These are phyloP conservation scores for Metopia argyrocephala DNA, from an alignment of 2,888 invertebrate genomes.

Conservation along the genomic window DNA sequence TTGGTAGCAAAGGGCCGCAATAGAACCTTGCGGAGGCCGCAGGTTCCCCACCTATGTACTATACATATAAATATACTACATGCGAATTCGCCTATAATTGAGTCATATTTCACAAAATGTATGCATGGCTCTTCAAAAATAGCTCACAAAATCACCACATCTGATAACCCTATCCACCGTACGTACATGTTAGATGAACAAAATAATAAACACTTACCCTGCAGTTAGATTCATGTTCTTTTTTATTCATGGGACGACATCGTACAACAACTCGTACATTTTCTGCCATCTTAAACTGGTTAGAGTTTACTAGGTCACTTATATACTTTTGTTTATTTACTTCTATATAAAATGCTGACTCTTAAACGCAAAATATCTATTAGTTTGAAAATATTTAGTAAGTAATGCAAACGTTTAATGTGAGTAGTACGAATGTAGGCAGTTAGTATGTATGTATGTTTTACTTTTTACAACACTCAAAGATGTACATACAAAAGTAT, in stretches of 20 bases:
- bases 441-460: background rate
- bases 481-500: background rate
- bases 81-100: too few species aligned
- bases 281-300: constrained; percentile 32
- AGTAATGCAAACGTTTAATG: too few species aligned
- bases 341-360: background rate
- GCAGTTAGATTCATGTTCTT: constrained; percentile 38
- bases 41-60: too few species aligned
- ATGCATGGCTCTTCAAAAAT: too few species aligned
- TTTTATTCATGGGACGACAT: constrained; percentile 53
- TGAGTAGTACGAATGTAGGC: too few species aligned
- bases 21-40: too few species aligned
- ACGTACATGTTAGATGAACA: too few species aligned
- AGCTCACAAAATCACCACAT: too few species aligned
- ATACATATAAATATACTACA: too few species aligned
- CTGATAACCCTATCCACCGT: too few species aligned
- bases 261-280: constrained; percentile 44
- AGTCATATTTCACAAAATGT: too few species aligned
- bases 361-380: background rate
- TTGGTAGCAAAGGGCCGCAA: too few species aligned
- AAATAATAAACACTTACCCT: constrained; percentile 30
- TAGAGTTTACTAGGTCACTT: background rate
- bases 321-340: background rate
- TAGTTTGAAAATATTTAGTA: background rate
- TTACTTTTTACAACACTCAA: background rate